phyloP scores from a whole-genome alignment of 2,113 vertebrate species.

The Pseudopipra pipra region DNA sequence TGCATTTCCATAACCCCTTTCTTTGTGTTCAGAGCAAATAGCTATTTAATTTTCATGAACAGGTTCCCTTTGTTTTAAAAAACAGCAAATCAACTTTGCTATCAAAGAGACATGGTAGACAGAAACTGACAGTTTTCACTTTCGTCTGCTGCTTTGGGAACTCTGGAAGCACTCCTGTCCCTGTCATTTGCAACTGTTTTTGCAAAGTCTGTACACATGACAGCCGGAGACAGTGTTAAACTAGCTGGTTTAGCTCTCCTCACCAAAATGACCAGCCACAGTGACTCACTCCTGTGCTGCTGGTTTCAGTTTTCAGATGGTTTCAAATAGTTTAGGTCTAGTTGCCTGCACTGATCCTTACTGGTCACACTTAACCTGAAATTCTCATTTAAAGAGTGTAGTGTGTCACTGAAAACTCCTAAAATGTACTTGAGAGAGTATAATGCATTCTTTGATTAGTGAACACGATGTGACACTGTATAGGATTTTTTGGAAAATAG shows the following conservation, averaged over 20 bases:
- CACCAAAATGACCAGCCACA: not conserved
- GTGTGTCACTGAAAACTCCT: not conserved
- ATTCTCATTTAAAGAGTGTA: not conserved
- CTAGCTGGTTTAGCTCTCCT: not conserved
- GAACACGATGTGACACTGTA: not conserved
- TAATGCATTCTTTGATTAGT: not conserved
- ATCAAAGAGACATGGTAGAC: not conserved
- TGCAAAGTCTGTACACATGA: not conserved
- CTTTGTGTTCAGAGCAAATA: not conserved
- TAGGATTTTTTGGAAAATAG: not conserved
- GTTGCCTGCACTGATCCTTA: not conserved
- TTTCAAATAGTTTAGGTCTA: too few species aligned
- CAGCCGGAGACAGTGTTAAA: not conserved
- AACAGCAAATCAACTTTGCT: not conserved
- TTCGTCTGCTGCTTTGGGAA: not conserved
- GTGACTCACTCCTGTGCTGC: not conserved
- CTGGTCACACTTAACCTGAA: not conserved
- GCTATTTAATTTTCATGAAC: not conserved
- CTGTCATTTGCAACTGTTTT: not conserved
- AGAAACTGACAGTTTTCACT: not conserved
- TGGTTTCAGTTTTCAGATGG: not conserved
- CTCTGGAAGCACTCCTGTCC: not conserved
- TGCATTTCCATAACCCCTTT: not conserved
- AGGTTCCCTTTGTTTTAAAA: not conserved
- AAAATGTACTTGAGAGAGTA: not conserved